phyloP scores from a whole-genome alignment of 1,140 invertebrate species.

The Melipona quadrifasciata region DNA sequence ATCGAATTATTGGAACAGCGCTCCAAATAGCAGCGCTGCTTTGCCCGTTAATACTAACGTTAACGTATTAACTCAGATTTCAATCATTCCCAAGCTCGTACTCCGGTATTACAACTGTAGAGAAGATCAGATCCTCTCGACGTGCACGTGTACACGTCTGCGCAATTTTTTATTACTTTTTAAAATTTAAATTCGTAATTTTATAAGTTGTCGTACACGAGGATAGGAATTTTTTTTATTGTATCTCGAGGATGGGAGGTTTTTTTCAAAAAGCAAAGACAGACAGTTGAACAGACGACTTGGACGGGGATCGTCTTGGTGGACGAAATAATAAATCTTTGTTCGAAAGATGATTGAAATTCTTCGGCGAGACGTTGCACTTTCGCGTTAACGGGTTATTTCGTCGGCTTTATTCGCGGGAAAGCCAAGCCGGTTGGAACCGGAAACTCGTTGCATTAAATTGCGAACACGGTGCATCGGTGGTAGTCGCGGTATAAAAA shows the following conservation, averaged over 20 bases:
- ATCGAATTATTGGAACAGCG: slow-evolving; percentile 14
- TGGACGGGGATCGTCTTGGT: too few relatives aligned
- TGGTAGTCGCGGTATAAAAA: slow-evolving; percentile 19
- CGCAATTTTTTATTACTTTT: not conserved
- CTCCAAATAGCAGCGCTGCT: slow-evolving; percentile 2
- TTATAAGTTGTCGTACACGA: too few relatives aligned
- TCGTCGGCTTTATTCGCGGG: slow-evolving; percentile 14
- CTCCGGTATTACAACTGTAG: not conserved
- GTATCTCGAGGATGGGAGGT: too few relatives aligned
- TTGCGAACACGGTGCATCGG: slow-evolving; percentile 13
- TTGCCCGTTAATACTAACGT: slow-evolving; percentile 14
- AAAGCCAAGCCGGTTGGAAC: too few relatives aligned
- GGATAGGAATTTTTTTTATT: not conserved
- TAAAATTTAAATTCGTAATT: too few relatives aligned
- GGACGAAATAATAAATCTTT: not conserved
- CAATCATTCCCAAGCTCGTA: not conserved
- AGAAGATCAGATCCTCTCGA: not conserved
- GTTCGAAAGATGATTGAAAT: slow-evolving; percentile 12
- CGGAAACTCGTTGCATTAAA: slow-evolving; percentile 35
- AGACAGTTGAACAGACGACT: too few relatives aligned
- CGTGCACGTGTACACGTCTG: not conserved
- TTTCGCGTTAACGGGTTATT: not conserved
- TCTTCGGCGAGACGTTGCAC: not conserved
- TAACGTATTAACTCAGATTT: slow-evolving; percentile 12
- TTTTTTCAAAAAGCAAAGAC: too few relatives aligned